These are phyloP conservation scores for Seira ritae DNA, from an alignment of 2,888 invertebrate genomes.

Conservation along the genomic window DNA sequence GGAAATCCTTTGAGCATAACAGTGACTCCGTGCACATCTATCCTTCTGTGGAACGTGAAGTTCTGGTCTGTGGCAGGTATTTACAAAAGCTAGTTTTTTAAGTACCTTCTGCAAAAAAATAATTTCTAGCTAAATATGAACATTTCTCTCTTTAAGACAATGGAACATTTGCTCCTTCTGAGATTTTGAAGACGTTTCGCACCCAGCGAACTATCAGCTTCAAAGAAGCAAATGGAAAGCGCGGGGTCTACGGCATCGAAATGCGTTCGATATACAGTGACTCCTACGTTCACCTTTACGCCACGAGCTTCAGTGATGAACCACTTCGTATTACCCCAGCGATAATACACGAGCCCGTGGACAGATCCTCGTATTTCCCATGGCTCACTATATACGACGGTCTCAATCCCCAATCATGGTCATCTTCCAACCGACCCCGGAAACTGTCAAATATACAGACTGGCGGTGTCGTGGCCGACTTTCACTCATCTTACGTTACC, in stretches of 20 bases:
- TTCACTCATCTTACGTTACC: conserved; percentile 39
- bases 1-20: conserved; percentile 75
- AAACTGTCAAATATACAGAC: conserved; percentile 40
- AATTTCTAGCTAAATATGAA: too few species aligned
- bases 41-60: conserved; percentile 75
- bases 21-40: conserved; percentile 76
- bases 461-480: conserved; percentile 39
- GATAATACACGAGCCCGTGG: conserved; percentile 17
- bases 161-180: conserved; percentile 45
- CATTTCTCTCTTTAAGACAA: conserved; percentile 47
- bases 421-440: conserved; percentile 21
- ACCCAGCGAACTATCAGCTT: conserved; percentile 72
- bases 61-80: conserved; percentile 73
- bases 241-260: conserved; percentile 73
- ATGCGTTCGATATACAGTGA: conserved; percentile 73
- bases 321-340: conserved; percentile 47
- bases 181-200: conserved; percentile 70
- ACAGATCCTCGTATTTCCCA: conserved; percentile 43
- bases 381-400: conserved; percentile 55
- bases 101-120: too few species aligned
- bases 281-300: conserved; percentile 73
- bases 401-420: conserved; percentile 30
- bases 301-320: conserved; percentile 61
- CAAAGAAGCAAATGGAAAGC: conserved; percentile 61
- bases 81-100: conserved; percentile 5